These are phyloP conservation scores for Psammodynastes pulverulentus DNA, from an alignment of 2,113 vertebrate genomes.

Conservation along the genomic window DNA sequence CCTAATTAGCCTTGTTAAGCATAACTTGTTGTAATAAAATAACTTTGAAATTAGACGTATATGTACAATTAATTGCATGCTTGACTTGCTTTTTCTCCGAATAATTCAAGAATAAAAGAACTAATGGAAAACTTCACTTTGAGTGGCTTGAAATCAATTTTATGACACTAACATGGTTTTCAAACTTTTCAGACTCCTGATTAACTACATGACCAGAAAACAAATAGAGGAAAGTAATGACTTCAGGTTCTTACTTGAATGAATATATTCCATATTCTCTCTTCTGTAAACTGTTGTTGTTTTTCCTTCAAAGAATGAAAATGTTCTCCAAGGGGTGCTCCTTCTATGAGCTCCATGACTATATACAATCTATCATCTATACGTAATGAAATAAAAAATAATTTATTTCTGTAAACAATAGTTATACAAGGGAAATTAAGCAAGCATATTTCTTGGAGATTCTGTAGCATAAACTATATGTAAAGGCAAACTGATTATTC, in stretches of 20 bases:
- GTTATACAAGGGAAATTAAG: background rate
- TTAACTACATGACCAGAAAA: background rate
- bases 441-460: background rate
- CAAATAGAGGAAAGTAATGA: background rate
- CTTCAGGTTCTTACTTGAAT: conserved; percentile 74
- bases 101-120: no score
- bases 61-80: no score
- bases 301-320: conserved; percentile 87
- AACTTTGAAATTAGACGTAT: no score
- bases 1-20: no score
- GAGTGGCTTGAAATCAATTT: no score
- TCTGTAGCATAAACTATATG: background rate
- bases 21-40: no score
- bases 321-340: conserved; percentile 79
- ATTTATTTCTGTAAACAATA: background rate
- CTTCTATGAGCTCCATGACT: conserved; percentile 90
- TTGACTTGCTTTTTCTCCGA: no score
- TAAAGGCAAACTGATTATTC: background rate
- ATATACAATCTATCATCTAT: conserved; percentile 84
- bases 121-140: no score
- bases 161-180: background rate
- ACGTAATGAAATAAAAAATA: conserved; percentile 14
- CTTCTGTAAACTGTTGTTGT: conserved; percentile 79
- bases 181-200: background rate
- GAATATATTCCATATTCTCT: conserved; percentile 87